A percentile compares a stretch with the other conserved stretches of the same genome.
Conservation (phyloP, 2,797 vertebrate genomes). For the Geotrypetes seraphini region DNA sequence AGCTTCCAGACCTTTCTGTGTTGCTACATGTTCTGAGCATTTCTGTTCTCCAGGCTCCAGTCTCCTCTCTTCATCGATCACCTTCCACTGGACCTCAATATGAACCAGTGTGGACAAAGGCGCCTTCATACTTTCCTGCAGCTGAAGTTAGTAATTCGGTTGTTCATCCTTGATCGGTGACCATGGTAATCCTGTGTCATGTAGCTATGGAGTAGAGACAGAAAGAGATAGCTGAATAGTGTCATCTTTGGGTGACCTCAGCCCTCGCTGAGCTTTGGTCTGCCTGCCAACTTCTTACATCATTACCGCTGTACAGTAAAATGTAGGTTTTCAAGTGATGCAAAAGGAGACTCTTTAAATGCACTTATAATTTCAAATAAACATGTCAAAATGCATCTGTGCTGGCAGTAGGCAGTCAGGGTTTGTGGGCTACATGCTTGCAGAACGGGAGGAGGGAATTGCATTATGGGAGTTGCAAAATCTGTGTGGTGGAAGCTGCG, state of each 20-base stretch:
- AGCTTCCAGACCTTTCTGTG: constrained; percentile 34
- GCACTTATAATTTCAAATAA: not conserved
- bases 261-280: not conserved
- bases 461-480: not conserved
- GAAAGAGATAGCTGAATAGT: fast-evolving
- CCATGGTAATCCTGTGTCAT: too few species aligned
- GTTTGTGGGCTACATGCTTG: constrained; percentile 12
- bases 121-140: not conserved
- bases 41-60: too few species aligned
- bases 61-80: too few species aligned
- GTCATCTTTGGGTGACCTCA: fast-evolving
- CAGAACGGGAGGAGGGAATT: not conserved
- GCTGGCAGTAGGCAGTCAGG: constrained; percentile 15
- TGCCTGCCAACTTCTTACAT: too few species aligned
- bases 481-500: not conserved
- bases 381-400: not conserved
- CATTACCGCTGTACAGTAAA: not conserved
- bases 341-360: not conserved
- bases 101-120: too few species aligned
- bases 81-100: too few species aligned
- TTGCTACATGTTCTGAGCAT: constrained; percentile 46
- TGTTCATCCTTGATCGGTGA: too few species aligned
- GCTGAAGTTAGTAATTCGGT: too few species aligned
- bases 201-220: too few species aligned
- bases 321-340: not conserved